Evolutionary conservation across 2,888 invertebrate genomes (phyloP).

Genomic region (Caenorhabditis drosophilae): DNA sequence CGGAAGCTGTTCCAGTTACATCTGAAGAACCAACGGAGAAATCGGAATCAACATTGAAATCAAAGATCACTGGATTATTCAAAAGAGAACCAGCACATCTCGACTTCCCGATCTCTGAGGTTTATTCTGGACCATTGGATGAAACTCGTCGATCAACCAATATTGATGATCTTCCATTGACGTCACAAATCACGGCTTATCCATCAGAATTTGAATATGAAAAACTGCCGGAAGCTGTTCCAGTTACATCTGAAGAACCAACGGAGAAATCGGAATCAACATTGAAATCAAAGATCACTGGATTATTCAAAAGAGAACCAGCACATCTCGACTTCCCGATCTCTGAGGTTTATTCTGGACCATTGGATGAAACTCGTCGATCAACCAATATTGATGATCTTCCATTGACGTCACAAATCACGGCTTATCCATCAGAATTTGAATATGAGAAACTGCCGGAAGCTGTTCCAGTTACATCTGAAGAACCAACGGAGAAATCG

Average conservation of each 20-base stretch:
- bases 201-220: constrained; percentile 15
- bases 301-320: constrained; percentile 40
- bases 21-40: not conserved
- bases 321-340: constrained; percentile 41
- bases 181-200: constrained; percentile 4
- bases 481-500: constrained; percentile 12
- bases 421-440: constrained; percentile 29
- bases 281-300: constrained; percentile 29
- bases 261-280: constrained; percentile 9
- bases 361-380: constrained; percentile 27
- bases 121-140: constrained; percentile 43
- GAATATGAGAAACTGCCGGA: constrained; percentile 17
- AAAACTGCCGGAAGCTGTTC: constrained; percentile 8
- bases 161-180: constrained; percentile 10
- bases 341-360: constrained; percentile 40
- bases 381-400: constrained; percentile 30
- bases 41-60: constrained; percentile 10
- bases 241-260: constrained; percentile 19
- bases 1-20: not conserved
- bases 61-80: constrained; percentile 18
- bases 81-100: constrained; percentile 30
- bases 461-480: constrained; percentile 10
- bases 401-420: constrained; percentile 40
- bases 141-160: constrained; percentile 22
- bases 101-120: constrained; percentile 44